Evolutionary conservation across 2,797 vertebrate genomes (phyloP), one percentile per base, ranked within the genome.

Genomic region (Pelodytes ibericus): DNA sequence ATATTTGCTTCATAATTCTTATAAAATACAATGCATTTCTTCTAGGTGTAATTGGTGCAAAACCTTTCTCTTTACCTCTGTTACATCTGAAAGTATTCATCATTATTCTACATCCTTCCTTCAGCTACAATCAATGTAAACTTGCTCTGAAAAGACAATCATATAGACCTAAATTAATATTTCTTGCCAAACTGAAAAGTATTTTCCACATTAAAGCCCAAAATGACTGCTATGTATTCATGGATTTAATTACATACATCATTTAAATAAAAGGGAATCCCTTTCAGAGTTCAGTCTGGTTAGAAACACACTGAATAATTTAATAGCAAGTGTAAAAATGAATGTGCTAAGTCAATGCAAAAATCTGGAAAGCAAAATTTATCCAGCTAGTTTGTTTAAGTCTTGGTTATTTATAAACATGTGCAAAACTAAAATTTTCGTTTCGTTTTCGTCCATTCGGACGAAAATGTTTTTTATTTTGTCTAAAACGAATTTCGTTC

Each of bases 291-390:
- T 33, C 7, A 2, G 56, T 62, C 58, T 76, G 27, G 39, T 63
- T 76, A 76, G 24, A 31, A 18, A 76, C 24, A 39, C 47, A 25
- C 58, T 69, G 64, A 75, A 75, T 75, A 60, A 75, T 75, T 75
- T 51, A 75, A 29, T 29, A 51, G 56, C 29, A 7, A 22, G 41
- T 68, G 4, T 75, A 36, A 41, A 22, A 73, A n/a, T 25, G 18
- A 56, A 57, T 41, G 62, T 58, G 33, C 9, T 66, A 58, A 53
- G n/a, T 22, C n/a, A 22, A 53, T 53, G n/a, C 20, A 53, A 53
- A 53, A 22, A 11, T 4, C 49, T 53, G 41, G 41, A 44, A 10
- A 36, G 13, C 33, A 5, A 13, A 36, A 44, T 16, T 13, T 44
- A 13, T 3, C 7, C 11, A 44, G 41, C 41, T 44, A 10, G 18